phyloP scores from a whole-genome alignment of 2,888 invertebrate species.

The Dynastes grantii region DNA sequence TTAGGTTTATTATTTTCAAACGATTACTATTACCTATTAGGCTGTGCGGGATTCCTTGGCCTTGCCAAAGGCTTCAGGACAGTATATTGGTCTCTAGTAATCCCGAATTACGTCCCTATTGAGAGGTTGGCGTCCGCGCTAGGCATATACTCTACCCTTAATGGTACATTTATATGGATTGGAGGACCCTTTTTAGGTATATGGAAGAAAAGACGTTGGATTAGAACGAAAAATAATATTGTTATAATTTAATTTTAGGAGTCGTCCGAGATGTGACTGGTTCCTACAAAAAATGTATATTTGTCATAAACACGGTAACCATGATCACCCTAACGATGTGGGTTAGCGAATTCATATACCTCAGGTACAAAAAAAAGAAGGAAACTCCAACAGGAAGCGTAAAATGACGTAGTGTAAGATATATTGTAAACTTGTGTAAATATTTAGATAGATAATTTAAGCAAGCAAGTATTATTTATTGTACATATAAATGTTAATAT shows the following conservation, averaged over 20 bases:
- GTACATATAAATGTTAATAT: conserved; percentile 4
- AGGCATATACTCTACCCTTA: conserved; percentile 81
- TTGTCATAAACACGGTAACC: conserved; percentile 77
- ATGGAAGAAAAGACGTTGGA: conserved; percentile 56
- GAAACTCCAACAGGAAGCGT: background rate
- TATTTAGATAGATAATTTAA: conserved; percentile 12
- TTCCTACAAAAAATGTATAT: conserved; percentile 75
- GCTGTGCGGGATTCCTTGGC: conserved; percentile 76
- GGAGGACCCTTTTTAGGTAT: conserved; percentile 80
- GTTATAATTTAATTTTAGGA: conserved; percentile 70
- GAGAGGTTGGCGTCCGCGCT: conserved; percentile 79
- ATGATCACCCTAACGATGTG: conserved; percentile 75
- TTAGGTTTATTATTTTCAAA: conserved; percentile 68
- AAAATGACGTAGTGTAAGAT: conserved; percentile 11
- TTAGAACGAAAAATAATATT: conserved; percentile 11
- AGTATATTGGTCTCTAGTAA: conserved; percentile 80
- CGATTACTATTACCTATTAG: conserved; percentile 66
- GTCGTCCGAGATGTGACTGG: conserved; percentile 76
- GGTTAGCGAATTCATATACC: conserved; percentile 69
- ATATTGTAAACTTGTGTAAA: conserved; percentile 29
- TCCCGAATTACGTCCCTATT: conserved; percentile 80
- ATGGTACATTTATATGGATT: conserved; percentile 76
- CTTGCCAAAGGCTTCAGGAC: conserved; percentile 80
- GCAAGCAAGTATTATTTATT: conserved; percentile 35
- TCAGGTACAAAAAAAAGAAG: conserved; percentile 49